Evolutionary conservation across 2,113 vertebrate genomes (phyloP), one percentile per base, ranked within the genome.

Genomic region (Procapra przewalskii): DNA sequence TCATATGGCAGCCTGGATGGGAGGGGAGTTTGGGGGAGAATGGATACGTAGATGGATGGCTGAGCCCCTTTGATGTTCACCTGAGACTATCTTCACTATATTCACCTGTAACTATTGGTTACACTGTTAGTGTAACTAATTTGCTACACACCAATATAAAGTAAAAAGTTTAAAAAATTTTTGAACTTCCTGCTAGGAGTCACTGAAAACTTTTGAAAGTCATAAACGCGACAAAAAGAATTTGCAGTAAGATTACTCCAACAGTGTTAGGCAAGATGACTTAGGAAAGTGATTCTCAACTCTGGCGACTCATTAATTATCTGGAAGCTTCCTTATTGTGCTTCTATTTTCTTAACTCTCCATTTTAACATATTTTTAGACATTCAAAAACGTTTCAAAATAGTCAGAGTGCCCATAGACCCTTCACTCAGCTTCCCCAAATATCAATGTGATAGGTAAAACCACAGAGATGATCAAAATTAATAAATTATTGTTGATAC

Each of bases 291-390:
- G 50, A 33, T 84, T 96, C 40, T 93, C 43, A 94, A 88, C 25
- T 90, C 75, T 87, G 60, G 75, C 17, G 90, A 92, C 23, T 90
- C 17, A 43, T 60, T 75, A 77, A 31, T 55, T 64, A 81, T 21
- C 57, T 75, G 16, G 52, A 85, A 96, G 9, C 2, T 55, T 52
- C 12, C 16, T 59, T 96, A 31, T 9, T 60, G 12, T 33, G 3
- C n/a, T 29, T 80, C 19, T 31, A 3, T 90, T 50, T 67, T 67
- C 50, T 88, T 75, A 50, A 43, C 6, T 62, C 55, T 79, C 71
- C 36, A 93, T 82, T 91, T 93, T 87, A 71, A 97, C 62, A 83
- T 96, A 25, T 79, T 90, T 91, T 93, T 45, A 90, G 82, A 40
- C 31, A 89, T 55, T 95, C 83, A 90, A 77, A 94, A 79, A 25